Evolutionary conservation across 2,888 invertebrate genomes (phyloP).

Genomic region (Sepioteuthis lessoniana): DNA sequence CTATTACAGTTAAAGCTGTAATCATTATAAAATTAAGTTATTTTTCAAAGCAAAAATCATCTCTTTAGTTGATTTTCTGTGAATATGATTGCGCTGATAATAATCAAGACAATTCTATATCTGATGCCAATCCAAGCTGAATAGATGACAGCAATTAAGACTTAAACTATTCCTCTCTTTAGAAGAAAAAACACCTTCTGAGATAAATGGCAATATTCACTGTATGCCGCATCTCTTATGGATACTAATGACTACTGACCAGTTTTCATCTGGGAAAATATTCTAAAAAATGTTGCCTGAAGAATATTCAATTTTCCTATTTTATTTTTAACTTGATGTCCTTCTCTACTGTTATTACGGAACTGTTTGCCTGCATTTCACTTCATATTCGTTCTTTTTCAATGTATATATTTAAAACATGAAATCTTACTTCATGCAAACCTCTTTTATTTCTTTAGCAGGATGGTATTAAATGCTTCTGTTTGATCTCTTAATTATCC

Average conservation of each 20-base stretch:
- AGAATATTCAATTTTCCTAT: neutral
- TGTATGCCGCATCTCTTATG: neutral
- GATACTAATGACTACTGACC: neutral
- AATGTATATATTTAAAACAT: neutral
- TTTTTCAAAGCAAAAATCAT: neutral
- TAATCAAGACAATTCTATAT: neutral
- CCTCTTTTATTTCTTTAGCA: neutral
- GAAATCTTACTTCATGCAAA: neutral
- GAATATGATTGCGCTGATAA: neutral
- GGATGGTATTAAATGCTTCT: neutral
- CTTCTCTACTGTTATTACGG: neutral
- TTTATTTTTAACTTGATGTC: neutral
- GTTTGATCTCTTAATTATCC: slow-evolving; percentile 1
- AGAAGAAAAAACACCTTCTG: neutral
- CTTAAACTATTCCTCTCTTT: neutral
- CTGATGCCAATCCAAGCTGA: neutral
- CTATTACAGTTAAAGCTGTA: neutral
- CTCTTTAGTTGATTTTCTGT: neutral
- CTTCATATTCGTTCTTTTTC: neutral
- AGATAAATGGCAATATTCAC: neutral
- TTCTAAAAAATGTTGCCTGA: neutral
- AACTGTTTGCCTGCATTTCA: neutral
- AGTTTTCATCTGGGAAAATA: neutral
- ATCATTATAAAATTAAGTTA: too few species aligned
- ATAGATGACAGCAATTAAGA: slow-evolving; percentile 3